Percentiles rank a stretch among this genome's conserved stretches.
Conservation (phyloP, 53 echinoderm and acorn worm species). For the Echinarachnius parma region DNA sequence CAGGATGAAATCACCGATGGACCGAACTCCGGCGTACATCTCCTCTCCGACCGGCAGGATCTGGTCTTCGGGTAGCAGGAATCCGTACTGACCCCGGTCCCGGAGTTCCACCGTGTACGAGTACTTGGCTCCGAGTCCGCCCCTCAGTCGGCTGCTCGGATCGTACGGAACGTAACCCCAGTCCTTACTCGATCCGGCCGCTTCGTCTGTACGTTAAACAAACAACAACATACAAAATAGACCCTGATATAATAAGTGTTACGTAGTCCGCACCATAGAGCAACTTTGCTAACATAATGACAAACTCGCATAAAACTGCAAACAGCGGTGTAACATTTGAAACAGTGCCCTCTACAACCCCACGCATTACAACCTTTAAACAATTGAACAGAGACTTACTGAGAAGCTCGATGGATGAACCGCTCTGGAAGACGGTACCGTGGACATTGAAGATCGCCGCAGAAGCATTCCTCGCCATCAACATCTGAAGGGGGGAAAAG, state of each 20-base stretch:
- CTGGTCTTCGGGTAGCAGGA: slow-evolving; percentile 70
- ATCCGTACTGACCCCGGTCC: slow-evolving; percentile 70
- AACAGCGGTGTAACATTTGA: too few species aligned
- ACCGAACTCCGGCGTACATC: slow-evolving; percentile 55
- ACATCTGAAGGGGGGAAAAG: slow-evolving; percentile 37
- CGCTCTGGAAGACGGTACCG: slow-evolving; percentile 47
- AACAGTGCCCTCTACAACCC: too few species aligned
- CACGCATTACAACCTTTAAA: too few species aligned
- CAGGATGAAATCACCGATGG: slow-evolving; percentile 56
- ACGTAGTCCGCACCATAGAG: too few species aligned
- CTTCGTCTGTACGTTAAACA: too few species aligned
- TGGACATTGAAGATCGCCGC: slow-evolving; percentile 58
- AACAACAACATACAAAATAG: too few species aligned
- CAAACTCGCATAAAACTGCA: too few species aligned
- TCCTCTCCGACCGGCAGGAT: slow-evolving; percentile 70
- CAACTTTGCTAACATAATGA: too few species aligned
- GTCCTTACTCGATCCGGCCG: slow-evolving; percentile 69
- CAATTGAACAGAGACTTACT: too few species aligned
- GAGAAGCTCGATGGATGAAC: slow-evolving; percentile 28
- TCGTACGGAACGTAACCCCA: slow-evolving; percentile 68
- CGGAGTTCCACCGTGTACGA: slow-evolving; percentile 79
- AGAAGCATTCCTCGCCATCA: slow-evolving; percentile 40
- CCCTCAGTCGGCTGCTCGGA: background rate
- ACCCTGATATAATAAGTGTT: too few species aligned
- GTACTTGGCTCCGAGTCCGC: slow-evolving; percentile 67